Conservation (phyloP, 2,888 invertebrate species). For the Drosophila limbata region DNA sequence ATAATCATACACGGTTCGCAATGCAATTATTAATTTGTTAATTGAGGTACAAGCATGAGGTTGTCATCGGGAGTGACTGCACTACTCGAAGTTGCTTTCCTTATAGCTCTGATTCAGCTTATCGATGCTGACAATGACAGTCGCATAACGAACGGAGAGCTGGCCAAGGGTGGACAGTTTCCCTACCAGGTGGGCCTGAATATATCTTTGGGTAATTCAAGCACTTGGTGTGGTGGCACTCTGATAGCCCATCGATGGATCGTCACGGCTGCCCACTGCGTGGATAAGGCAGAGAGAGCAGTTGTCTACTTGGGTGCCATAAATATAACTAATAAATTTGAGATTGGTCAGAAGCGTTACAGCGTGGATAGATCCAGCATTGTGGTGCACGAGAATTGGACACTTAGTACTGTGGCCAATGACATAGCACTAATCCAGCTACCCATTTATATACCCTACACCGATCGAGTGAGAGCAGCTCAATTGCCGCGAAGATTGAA, state of each 20-base stretch:
- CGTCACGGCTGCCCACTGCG: conserved; percentile 79
- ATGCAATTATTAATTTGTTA: conserved; percentile 3
- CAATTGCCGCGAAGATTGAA: conserved; percentile 50
- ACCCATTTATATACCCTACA: conserved; percentile 37
- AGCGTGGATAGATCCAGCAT: conserved; percentile 32
- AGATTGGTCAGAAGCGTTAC: conserved; percentile 31
- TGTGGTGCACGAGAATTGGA: conserved; percentile 57
- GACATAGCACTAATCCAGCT: conserved; percentile 67
- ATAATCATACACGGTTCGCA: not conserved
- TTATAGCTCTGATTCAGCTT: not conserved
- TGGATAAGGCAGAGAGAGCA: conserved; percentile 39
- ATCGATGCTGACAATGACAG: conserved; percentile 1
- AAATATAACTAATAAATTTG: conserved; percentile 37
- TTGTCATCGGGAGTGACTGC: not conserved
- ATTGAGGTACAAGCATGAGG: conserved; percentile 23
- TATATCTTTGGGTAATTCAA: conserved; percentile 35
- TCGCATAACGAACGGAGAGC: conserved; percentile 61
- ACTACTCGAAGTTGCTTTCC: not conserved
- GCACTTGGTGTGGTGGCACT: conserved; percentile 74
- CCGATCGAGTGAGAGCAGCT: conserved; percentile 45
- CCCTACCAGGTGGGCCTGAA: conserved; percentile 74
- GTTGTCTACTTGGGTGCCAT: conserved; percentile 62
- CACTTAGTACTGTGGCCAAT: conserved; percentile 52
- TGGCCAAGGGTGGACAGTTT: conserved; percentile 55
- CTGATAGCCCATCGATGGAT: conserved; percentile 72